phyloP scores from a whole-genome alignment of 2,113 vertebrate species.

The Oxyura jamaicensis region DNA sequence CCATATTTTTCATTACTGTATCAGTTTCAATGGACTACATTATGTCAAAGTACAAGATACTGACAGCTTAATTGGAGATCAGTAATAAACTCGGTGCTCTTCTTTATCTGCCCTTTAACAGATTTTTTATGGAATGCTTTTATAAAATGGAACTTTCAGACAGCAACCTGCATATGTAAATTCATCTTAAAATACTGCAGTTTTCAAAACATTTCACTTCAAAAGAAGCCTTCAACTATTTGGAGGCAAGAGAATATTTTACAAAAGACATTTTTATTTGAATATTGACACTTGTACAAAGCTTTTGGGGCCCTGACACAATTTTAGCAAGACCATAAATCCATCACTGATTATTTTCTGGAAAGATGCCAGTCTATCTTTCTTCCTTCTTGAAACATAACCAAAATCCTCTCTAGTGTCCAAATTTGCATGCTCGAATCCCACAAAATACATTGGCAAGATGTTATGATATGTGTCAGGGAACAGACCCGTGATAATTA shows the following conservation, averaged over 20 bases:
- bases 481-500: not conserved
- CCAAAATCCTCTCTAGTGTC: not conserved
- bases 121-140: not conserved
- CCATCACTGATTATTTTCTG: not conserved
- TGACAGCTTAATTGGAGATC: not conserved
- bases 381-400: constrained; percentile 31
- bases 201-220: not conserved
- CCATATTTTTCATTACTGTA: not conserved
- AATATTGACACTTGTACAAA: not conserved
- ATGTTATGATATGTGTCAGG: not conserved
- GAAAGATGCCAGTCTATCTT: not conserved
- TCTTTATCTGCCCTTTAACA: not conserved
- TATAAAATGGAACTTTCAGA: not conserved
- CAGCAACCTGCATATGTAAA: not conserved
- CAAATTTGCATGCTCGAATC: constrained; percentile 8
- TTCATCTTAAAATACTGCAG: not conserved
- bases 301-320: not conserved
- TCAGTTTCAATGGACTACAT: not conserved
- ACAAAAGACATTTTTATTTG: constrained; percentile 50
- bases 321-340: constrained; percentile 64
- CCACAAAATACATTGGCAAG: not conserved
- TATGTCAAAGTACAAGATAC: not conserved
- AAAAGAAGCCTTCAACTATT: constrained; percentile 52
- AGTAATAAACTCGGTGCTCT: not conserved
- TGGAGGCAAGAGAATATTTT: constrained; percentile 67